A percentile compares a stretch with the other conserved stretches of the same genome.
Evolutionary conservation across 2,113 vertebrate genomes (phyloP).

Genomic region (Vombatus ursinus): DNA sequence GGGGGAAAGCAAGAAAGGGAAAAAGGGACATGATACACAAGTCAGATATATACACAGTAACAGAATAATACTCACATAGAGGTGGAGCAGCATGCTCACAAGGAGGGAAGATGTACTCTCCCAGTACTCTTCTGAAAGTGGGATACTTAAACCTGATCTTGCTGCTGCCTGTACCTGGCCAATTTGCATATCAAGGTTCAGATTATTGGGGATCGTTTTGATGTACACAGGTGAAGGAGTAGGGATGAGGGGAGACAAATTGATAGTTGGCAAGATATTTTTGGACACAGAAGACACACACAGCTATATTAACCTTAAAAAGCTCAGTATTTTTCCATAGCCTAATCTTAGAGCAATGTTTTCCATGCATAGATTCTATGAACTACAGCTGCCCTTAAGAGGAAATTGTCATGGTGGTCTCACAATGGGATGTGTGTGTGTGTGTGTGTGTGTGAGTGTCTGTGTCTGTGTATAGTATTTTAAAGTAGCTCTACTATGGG

Average conservation of each 20-base stretch:
- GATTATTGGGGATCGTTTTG: not conserved
- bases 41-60: not conserved
- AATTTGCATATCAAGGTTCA: not conserved
- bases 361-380: not conserved
- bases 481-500: not conserved
- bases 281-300: not conserved
- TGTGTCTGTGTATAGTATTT: not conserved
- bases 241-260: not conserved
- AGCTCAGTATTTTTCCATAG: not conserved
- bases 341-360: not conserved
- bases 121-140: not conserved
- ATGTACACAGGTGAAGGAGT: not conserved
- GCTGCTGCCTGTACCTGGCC: not conserved
- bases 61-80: not conserved
- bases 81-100: no score
- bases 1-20: not conserved
- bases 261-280: not conserved
- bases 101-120: not conserved
- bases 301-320: not conserved
- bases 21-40: not conserved
- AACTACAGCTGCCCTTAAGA: not conserved
- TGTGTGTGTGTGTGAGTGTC: no score
- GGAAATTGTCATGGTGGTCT: not conserved
- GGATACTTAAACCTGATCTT: not conserved
- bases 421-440: no score